Percentiles rank a stretch among this genome's conserved stretches.
phyloP scores from a whole-genome alignment of 2,888 invertebrate genomes.

The Tetranychus truncatus region DNA sequence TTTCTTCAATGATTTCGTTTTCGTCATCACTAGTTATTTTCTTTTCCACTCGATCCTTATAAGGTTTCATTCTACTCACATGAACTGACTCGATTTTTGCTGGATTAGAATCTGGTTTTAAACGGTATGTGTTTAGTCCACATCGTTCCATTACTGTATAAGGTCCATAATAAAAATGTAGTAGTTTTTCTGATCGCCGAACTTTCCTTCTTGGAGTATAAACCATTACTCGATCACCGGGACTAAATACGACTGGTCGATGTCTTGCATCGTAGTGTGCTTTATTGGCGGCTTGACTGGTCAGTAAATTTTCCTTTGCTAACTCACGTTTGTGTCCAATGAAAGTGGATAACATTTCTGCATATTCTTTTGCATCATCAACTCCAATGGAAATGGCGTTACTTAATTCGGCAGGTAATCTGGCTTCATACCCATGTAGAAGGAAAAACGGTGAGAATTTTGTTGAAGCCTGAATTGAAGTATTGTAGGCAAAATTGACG shows the following conservation, averaged over 20 bases:
- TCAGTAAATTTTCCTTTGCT: background rate
- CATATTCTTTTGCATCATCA: background rate
- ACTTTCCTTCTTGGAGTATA: constrained; percentile 11
- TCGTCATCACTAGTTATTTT: background rate
- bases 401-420: constrained; percentile 18
- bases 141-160: background rate
- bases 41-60: background rate
- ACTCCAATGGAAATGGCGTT: background rate
- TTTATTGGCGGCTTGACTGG: background rate
- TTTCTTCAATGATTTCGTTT: background rate
- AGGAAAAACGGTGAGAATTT: constrained; percentile 9
- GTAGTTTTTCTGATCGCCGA: constrained; percentile 15
- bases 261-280: background rate
- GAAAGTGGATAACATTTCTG: background rate
- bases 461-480: background rate
- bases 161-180: constrained; percentile 16
- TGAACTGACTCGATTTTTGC: constrained; percentile 13
- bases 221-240: constrained; percentile 16
- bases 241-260: background rate
- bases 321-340: background rate
- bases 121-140: background rate
- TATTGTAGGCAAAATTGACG: constrained; percentile 17
- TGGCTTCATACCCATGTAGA: constrained; percentile 4
- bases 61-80: constrained; percentile 13
- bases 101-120: background rate